phyloP scores from a whole-genome alignment of 2,797 vertebrate genomes.

The Anguilla marmorata region DNA sequence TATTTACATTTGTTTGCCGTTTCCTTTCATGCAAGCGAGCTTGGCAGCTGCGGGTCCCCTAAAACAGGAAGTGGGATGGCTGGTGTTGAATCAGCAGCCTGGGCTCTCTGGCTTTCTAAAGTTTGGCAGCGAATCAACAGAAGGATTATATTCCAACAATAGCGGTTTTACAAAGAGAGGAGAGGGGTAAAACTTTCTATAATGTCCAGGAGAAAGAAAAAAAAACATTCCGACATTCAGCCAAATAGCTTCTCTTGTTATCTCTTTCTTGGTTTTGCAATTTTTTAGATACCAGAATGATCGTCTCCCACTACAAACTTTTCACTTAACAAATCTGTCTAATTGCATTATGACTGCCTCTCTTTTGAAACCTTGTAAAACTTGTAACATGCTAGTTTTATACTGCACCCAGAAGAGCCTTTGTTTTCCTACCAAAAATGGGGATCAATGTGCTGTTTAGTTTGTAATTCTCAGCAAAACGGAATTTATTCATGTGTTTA shows the following conservation, averaged over 20 bases:
- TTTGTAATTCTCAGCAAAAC: background rate
- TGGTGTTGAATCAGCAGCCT: conserved; percentile 42
- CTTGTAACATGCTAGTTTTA: background rate
- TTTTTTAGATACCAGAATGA: background rate
- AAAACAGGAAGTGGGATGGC: conserved; percentile 22
- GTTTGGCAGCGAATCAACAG: conserved; percentile 33
- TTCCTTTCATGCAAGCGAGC: conserved; percentile 9
- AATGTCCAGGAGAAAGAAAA: conserved; percentile 14
- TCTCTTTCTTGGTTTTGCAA: background rate
- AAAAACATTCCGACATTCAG: background rate
- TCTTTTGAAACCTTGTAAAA: background rate
- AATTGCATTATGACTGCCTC: background rate
- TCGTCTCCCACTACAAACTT: background rate
- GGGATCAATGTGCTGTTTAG: background rate
- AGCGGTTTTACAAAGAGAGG: conserved; percentile 23
- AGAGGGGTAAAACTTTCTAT: conserved; percentile 23
- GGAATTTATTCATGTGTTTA: background rate
- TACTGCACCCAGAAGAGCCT: background rate
- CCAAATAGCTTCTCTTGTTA: conserved; percentile 19
- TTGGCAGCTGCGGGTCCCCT: conserved; percentile 15
- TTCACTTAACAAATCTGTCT: conserved; percentile 6
- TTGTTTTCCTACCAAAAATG: background rate
- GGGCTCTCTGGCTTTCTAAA: conserved; percentile 11
- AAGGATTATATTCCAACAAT: conserved; percentile 39
- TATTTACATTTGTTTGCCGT: background rate